A percentile compares a stretch with the other conserved stretches of the same genome.
These are phyloP conservation scores for Zelleria hepariella DNA, from an alignment of 2,888 invertebrate genomes.

Conservation along the genomic window DNA sequence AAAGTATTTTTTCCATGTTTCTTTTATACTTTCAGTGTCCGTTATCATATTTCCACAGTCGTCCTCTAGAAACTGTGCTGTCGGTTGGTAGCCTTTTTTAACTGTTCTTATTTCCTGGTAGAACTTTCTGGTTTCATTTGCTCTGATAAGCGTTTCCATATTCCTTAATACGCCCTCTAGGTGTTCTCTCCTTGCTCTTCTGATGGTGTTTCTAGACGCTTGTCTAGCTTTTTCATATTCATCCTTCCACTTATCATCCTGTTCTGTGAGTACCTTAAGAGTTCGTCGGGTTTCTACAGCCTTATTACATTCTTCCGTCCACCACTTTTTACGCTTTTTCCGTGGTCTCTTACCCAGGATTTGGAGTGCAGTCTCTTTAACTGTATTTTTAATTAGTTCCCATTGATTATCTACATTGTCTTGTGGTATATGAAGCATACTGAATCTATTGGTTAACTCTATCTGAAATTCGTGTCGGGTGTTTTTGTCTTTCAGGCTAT, in stretches of 20 bases:
- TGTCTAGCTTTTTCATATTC: background rate
- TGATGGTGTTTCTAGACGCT: background rate
- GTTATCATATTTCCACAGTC: too few relatives aligned
- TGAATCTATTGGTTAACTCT: background rate
- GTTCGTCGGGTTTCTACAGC: background rate
- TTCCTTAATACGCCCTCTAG: background rate
- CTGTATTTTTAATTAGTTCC: background rate
- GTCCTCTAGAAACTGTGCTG: too few relatives aligned
- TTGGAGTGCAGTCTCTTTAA: background rate
- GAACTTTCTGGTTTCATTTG: background rate
- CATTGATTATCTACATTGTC: background rate
- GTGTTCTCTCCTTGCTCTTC: background rate
- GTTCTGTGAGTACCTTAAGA: background rate
- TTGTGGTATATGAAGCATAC: background rate
- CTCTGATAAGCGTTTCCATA: background rate
- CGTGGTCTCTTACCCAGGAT: background rate
- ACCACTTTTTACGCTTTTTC: background rate
- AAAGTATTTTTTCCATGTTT: too few relatives aligned
- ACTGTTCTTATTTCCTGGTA: background rate
- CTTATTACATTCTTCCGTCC: background rate
- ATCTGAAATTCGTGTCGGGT: background rate
- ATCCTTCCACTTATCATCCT: background rate
- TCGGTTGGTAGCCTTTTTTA: background rate
- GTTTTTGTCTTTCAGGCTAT: background rate
- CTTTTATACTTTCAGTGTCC: too few relatives aligned